These are phyloP conservation scores for Clunio marinus DNA, from an alignment of 2,888 invertebrate species.

Conservation along the genomic window DNA sequence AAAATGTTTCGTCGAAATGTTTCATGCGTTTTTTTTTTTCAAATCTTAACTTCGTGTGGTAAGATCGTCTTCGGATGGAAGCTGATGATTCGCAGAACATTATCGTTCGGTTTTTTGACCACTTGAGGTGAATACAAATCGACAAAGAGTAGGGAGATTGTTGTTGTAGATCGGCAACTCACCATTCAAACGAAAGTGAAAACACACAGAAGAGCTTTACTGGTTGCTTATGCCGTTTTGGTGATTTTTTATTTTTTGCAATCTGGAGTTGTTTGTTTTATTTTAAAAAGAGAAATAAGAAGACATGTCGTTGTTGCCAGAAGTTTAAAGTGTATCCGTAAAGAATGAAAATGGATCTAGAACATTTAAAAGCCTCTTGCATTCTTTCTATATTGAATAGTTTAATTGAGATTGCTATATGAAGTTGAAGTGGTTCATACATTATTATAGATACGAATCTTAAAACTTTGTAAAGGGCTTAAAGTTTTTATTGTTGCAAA, in stretches of 20 bases:
- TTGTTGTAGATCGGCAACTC: background rate
- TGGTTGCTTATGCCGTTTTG: background rate
- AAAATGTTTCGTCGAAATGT: background rate
- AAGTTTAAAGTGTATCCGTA: no score
- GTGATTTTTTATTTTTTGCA: background rate
- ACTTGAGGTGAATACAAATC: background rate
- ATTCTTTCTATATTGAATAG: no score
- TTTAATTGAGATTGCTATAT: no score
- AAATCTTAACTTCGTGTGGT: no score
- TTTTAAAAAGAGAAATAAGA: no score
- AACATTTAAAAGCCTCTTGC: no score
- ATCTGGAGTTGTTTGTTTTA: background rate
- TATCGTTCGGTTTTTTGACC: background rate
- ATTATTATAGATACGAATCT: no score
- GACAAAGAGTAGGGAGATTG: background rate
- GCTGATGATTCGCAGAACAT: background rate
- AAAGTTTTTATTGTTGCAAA: no score
- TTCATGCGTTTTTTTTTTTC: conserved; percentile 37
- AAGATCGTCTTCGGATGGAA: background rate
- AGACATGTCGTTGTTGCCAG: no score
- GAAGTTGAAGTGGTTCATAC: no score
- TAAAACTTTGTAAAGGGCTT: no score
- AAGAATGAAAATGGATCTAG: no score
- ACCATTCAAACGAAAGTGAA: conserved; percentile 36
- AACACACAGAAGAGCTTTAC: background rate